Evolutionary conservation across 2,888 invertebrate species (phyloP).

Genomic region (Myopa tessellatipennis): DNA sequence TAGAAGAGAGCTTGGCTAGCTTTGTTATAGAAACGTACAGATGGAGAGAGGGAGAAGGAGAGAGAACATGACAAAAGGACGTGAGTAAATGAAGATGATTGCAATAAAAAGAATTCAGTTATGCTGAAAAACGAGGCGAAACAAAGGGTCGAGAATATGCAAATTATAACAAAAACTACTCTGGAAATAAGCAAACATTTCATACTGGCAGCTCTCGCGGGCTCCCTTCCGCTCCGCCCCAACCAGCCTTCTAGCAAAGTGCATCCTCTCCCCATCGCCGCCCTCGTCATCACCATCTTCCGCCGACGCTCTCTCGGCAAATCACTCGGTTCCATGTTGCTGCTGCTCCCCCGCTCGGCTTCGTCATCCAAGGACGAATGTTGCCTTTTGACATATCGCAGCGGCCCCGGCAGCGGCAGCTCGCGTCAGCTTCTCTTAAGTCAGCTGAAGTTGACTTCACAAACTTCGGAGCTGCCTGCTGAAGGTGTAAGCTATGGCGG

Average conservation of each 20-base stretch:
- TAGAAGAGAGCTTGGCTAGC: not conserved
- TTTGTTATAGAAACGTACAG: not conserved
- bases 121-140: not conserved
- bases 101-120: not conserved
- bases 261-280: not conserved
- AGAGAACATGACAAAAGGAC: not conserved
- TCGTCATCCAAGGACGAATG: slow-evolving; percentile 43
- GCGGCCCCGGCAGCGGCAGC: not conserved
- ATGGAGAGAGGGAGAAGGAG: not conserved
- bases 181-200: not conserved
- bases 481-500: slow-evolving; percentile 10
- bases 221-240: not conserved
- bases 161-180: not conserved
- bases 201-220: not conserved
- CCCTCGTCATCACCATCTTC: not conserved
- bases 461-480: not conserved
- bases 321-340: not conserved
- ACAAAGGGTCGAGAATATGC: not conserved
- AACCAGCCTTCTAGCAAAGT: not conserved
- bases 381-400: slow-evolving; percentile 42
- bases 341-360: not conserved
- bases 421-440: slow-evolving; percentile 3
- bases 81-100: not conserved
- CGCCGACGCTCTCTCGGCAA: not conserved
- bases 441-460: not conserved